Evolutionary conservation across 2,113 vertebrate genomes (phyloP).

Genomic region (human (Homo sapiens)): GRCh38 chr1:22887501-22888000

Average conservation of each 20-base stretch:
- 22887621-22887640: not conserved
- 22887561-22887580: not conserved
- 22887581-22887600: not conserved
- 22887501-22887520: not conserved
- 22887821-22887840: not conserved
- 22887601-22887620: not conserved
- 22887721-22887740: not conserved
- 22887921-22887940: not conserved
- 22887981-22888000: not conserved
- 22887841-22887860: not conserved
- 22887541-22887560: not conserved
- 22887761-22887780: not conserved
- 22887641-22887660: fast-evolving
- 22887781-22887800: not conserved
- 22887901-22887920: not conserved
- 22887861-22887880: not conserved
- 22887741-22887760: not conserved
- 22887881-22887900: not conserved
- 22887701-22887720: not conserved
- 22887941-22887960: not conserved
- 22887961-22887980: not conserved
- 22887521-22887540: not conserved
- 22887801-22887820: not conserved
- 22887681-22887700: not conserved
- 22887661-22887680: not conserved